phyloP scores from a whole-genome alignment of 2,797 vertebrate genomes.

The Pyrocephalus nanus region DNA sequence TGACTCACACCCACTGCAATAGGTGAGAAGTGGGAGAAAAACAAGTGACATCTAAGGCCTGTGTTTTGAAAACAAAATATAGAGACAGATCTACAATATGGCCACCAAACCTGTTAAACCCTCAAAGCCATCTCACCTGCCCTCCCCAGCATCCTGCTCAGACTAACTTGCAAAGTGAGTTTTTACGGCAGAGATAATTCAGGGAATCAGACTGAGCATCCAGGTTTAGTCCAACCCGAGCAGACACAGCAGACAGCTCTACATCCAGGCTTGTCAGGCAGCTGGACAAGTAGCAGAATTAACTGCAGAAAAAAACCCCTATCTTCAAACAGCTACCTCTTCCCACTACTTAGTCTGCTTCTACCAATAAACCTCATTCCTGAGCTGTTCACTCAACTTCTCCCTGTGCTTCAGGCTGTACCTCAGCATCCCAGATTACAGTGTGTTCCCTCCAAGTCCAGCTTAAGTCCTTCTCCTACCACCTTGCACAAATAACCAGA shows the following conservation, averaged over 20 bases:
- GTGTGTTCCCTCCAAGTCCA: not conserved
- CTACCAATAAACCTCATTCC: not conserved
- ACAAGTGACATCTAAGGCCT: not conserved
- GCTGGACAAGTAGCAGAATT: not conserved
- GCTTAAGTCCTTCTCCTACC: not conserved
- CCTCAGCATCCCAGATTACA: not conserved
- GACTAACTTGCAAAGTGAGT: not conserved
- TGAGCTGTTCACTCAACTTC: not conserved
- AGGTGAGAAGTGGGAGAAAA: not conserved
- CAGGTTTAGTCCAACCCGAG: not conserved
- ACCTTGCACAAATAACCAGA: not conserved
- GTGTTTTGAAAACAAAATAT: not conserved
- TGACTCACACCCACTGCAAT: not conserved
- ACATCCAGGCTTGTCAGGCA: not conserved
- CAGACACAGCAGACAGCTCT: not conserved
- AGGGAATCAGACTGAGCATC: not conserved
- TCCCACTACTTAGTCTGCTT: not conserved
- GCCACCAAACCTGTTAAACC: not conserved
- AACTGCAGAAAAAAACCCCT: fast-evolving
- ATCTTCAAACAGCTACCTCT: not conserved
- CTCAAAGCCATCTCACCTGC: not conserved
- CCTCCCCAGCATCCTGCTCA: not conserved
- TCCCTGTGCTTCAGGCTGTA: not conserved
- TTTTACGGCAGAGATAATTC: not conserved
- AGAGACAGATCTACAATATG: not conserved